Base-by-base conservation (phyloP, 2,797 vertebrate genomes). In the Eulemur coronatus region DNA sequence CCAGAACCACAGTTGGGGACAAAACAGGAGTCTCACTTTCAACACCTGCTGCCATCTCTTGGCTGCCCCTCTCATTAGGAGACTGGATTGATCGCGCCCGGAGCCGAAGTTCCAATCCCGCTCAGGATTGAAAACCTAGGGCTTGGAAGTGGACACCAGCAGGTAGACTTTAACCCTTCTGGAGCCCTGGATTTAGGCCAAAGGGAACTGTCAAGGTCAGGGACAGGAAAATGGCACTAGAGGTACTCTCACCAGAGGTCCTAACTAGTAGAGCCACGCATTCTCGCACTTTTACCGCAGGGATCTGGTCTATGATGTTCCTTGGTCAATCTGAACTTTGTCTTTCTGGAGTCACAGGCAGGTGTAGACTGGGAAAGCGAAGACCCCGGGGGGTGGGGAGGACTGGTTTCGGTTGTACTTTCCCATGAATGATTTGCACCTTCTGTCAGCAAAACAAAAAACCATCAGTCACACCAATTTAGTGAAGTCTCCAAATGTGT, bases 391-490 rank as follows among this genome's bases (percentile, higher is more conserved):
- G 57, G 38, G 30, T 28, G 20, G 28, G 69, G 41, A 86, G 33
- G 69, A 72, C 65, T 96, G 84, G 76, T 76, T 95, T 95, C 15
- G 0, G 89, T 70, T 70, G 89, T 84, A 84, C 76, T 89, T 96
- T 50, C 76, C 93, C 30, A 20, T 82, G 69, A 96, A 89, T 65
- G 91, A 89, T 85, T 91, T 89, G 65, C 15, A 6, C 70, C 73
- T 97, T 96, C 94, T 89, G 95, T 94, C 84, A 91, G 93, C 80
- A 95, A 95, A 84, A 92, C 73, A 89, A 89, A 94, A 96, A 88
- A 81, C 52, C 57, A 82, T 89, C 84, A 95, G 93, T 89, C 93
- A 93, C 67, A 75, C 26, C 12, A 33, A 57, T 82, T 91, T 94
- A 90, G 80, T 65, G 94, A 96, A 93, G 55, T 81, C 97, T 93